Evolutionary conservation across 2,113 vertebrate genomes (phyloP).

Genomic region (Tauraco erythrolophus): DNA sequence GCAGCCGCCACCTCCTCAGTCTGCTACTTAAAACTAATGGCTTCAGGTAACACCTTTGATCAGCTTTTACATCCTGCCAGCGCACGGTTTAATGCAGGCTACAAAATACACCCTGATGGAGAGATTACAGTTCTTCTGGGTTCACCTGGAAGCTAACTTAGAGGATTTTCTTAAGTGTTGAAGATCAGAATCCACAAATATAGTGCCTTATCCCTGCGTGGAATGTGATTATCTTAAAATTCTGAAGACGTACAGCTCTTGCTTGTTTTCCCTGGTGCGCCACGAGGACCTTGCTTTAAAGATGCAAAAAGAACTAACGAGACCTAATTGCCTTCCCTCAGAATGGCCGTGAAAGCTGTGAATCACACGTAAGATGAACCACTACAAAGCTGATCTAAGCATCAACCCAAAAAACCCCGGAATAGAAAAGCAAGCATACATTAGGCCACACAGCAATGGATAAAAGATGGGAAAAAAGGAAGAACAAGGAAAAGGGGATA

Average conservation of each 20-base stretch:
- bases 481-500: not conserved
- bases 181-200: constrained; percentile 42
- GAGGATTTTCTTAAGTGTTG: constrained; percentile 11
- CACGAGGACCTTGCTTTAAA: not conserved
- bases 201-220: not conserved
- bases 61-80: constrained; percentile 32
- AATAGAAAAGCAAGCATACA: not conserved
- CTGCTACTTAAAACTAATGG: constrained; percentile 42
- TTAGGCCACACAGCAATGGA: not conserved
- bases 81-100: fast-evolving
- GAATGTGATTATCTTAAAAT: not conserved
- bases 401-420: not conserved
- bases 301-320: not conserved
- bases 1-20: constrained; percentile 19
- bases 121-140: constrained; percentile 29
- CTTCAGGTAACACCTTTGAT: constrained; percentile 66
- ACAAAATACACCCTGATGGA: not conserved
- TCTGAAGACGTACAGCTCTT: not conserved
- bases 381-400: not conserved
- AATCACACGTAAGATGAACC: not conserved
- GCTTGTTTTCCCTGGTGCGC: fast-evolving
- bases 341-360: not conserved
- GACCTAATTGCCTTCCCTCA: not conserved
- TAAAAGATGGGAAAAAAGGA: not conserved
- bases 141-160: constrained; percentile 12